A percentile compares a stretch with the other conserved stretches of the same genome.
Conservation (phyloP, 2,888 invertebrate species). For the Zeuzera pyrina region DNA sequence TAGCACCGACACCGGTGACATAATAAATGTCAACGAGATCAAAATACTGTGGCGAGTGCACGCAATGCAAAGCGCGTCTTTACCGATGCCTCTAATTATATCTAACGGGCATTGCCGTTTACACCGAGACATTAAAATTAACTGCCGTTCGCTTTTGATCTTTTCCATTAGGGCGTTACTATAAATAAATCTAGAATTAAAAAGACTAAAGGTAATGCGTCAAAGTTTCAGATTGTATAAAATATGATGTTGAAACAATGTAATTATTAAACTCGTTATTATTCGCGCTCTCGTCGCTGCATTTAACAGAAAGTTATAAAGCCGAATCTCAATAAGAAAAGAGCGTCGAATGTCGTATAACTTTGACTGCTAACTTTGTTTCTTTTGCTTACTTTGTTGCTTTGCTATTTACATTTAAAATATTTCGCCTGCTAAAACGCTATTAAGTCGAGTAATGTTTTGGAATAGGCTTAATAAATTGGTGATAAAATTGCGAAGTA, state of each 20-base stretch:
- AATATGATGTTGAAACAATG: constrained; percentile 35
- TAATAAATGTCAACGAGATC: constrained; percentile 60
- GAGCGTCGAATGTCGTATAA: constrained; percentile 17
- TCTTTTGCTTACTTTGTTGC: constrained; percentile 19
- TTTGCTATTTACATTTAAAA: constrained; percentile 27
- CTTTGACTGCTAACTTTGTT: constrained; percentile 13
- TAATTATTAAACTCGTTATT: constrained; percentile 10
- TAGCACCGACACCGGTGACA: constrained; percentile 36
- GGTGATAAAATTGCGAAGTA: constrained; percentile 28
- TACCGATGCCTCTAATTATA: constrained; percentile 65
- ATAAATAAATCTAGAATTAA: constrained; percentile 59
- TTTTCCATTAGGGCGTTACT: constrained; percentile 66
- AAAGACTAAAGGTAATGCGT: constrained; percentile 52
- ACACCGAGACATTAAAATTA: constrained; percentile 70
- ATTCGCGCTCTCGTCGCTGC: constrained; percentile 9
- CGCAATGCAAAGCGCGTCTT: constrained; percentile 40
- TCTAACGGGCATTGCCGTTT: constrained; percentile 54
- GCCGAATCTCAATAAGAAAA: constrained; percentile 23
- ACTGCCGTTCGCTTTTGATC: constrained; percentile 66
- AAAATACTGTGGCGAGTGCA: constrained; percentile 45
- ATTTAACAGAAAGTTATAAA: constrained; percentile 19
- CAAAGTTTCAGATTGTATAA: constrained; percentile 37
- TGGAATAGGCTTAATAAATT: constrained; percentile 41
- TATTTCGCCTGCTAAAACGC: constrained; percentile 27
- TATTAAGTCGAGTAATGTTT: constrained; percentile 31